These are phyloP conservation scores for Malacoraja senta DNA, from an alignment of 2,797 vertebrate genomes.

Conservation along the genomic window DNA sequence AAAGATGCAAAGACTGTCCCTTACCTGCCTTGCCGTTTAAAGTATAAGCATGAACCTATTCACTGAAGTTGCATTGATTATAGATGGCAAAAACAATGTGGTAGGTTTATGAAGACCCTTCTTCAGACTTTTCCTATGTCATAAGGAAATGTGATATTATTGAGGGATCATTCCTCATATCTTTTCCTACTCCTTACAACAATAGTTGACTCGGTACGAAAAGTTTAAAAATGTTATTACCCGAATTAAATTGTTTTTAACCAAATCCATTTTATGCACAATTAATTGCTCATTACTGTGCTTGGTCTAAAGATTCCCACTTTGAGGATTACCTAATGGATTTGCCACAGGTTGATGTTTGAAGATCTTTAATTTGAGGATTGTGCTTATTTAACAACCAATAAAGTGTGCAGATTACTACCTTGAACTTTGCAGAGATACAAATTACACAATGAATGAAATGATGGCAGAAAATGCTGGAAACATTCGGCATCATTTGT, in stretches of 20 bases:
- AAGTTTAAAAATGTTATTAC: neutral
- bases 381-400: neutral
- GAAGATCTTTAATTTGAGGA: neutral
- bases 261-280: neutral
- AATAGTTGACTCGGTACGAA: neutral
- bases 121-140: no score
- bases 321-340: neutral
- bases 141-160: no score
- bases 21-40: neutral
- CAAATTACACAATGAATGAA: neutral
- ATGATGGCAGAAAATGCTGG: no score
- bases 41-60: neutral
- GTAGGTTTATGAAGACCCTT: no score
- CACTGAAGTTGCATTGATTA: neutral
- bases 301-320: neutral
- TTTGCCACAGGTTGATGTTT: neutral
- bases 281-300: neutral
- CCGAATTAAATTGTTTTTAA: neutral
- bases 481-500: no score
- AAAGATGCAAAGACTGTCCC: no score
- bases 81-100: no score
- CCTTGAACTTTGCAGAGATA: neutral
- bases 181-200: neutral
- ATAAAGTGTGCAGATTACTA: neutral
- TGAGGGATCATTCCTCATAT: no score